These are phyloP conservation scores for Rotaria magnacalcarata DNA, from an alignment of 2,888 invertebrate genomes.

Conservation along the genomic window DNA sequence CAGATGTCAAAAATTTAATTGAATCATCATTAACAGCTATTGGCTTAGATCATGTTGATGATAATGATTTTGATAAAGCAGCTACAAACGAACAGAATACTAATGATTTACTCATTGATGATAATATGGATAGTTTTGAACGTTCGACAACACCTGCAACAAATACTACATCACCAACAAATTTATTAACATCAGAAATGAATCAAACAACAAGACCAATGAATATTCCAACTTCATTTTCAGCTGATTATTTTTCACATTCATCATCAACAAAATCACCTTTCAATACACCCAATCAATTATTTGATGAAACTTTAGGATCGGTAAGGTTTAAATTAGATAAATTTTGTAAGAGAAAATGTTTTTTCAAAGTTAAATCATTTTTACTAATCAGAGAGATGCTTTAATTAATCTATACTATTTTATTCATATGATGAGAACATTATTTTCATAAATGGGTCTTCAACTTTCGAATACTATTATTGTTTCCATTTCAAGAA, in stretches of 20 bases:
- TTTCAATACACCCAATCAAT: background rate
- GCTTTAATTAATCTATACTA: too few relatives aligned
- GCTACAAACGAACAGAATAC: background rate
- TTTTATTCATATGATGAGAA: too few relatives aligned
- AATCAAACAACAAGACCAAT: background rate
- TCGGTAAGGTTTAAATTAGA: background rate
- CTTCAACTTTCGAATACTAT: too few relatives aligned
- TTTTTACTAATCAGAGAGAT: too few relatives aligned
- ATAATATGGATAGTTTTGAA: constrained; percentile 22
- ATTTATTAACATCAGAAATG: background rate
- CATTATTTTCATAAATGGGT: too few relatives aligned
- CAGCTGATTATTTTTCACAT: constrained; percentile 10
- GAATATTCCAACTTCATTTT: constrained; percentile 33
- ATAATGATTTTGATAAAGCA: constrained; percentile 23
- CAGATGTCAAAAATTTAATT: constrained; percentile 6
- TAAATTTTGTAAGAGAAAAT: too few relatives aligned
- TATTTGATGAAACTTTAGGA: background rate
- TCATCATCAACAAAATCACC: constrained; percentile 23
- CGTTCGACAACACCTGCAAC: constrained; percentile 7
- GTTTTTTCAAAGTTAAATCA: too few relatives aligned
- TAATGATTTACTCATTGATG: background rate
- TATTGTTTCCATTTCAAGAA: too few relatives aligned
- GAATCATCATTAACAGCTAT: constrained; percentile 17
- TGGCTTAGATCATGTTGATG: constrained; percentile 23
- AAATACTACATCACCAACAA: constrained; percentile 19